Base-by-base conservation (phyloP, 1,140 invertebrate species). In the Bombus huntii region DNA sequence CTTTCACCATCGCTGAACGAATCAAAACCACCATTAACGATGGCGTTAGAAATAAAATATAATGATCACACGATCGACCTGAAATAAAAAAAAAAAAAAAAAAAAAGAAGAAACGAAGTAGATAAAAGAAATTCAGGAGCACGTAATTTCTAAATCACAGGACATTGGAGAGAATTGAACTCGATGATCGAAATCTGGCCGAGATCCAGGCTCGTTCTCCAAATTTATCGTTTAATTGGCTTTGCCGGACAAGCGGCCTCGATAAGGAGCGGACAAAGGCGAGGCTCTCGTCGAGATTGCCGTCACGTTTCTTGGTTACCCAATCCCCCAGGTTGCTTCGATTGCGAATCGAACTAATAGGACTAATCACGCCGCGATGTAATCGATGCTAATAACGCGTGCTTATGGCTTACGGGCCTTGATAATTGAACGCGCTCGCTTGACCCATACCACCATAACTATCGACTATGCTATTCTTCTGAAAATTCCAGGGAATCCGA, bases 141-240 rank as follows among this genome's bases (percentile, higher is more conserved):
- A 39, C 66, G 66, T 68, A 68, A 68, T 37, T 68, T 3, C 8
- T 68, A 37, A 68, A 68, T 68, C 66, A 68, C 18, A 37, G 1
- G n/a, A 31, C 34, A 34, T 68, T 10, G 3, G 18, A 68, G 34
- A 25, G 66, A 68, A 68, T 68, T 4, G 66, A 68, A 68, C 66
- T 37, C 53, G 75, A 78, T 59, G 47, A 47, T 73, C 88, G 87
- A 79, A 82, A 85, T 53, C 73, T 86, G 88, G 87, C 87, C 42
- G 8, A 8, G 83, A 78, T 89, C 83, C 88, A 89, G 62, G 8
- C 44, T 66, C 57, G 62, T n/a, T 89, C 83, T 75, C 81, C 81
- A 86, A 89, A 89, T 89, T 89, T 88, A 89, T 89, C 88, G 88
- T 85, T 89, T 89, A 89, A 89, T 89, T 89, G 88, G 83, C 85